Evolutionary conservation across 2,888 invertebrate genomes (phyloP), one percentile per base, ranked within the genome.

Genomic region (Sericinus montela): DNA sequence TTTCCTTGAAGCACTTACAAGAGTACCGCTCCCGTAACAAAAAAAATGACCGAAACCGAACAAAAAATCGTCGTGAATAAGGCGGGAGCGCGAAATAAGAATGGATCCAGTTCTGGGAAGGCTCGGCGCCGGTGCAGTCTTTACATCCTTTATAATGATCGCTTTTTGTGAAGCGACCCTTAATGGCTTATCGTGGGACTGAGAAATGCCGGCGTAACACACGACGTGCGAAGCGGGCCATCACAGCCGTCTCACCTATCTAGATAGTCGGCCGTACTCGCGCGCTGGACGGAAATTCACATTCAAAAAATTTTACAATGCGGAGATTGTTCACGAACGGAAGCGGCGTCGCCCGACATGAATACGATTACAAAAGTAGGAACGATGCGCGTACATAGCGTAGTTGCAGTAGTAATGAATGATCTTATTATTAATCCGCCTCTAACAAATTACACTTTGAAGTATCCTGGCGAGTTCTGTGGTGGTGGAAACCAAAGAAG

Each of bases 41-140:
- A 67, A 86, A 81, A 82, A 84, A 78, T 68, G 58, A 79, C 76
- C 71, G 75, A 81, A 80, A 70, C 68, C 63, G 59, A 65, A 75
- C 74, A 80, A 84, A 86, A 86, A 64, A 56, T 71, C 64, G 59
- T 69, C 63, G 70, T 83, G 82, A 87, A 87, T 84, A 87, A 80
- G 79, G 82, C 83, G 79, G 82, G 84, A 82, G 81, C 83, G 82
- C 86, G 75, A 86, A 86, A 86, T 84, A 84, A 87, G 86, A 88
- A 87, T 87, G 82, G 85, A 64, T 71, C 65, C 76, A 74, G 69
- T 87, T 87, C 87, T 83, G 80, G 75, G 87, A 88, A 87, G 86
- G 82, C 68, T 71, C 84, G 82, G 79, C 82, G 84, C 84, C 83
- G 84, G 75, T 75, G 80, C 75, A 79, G 79, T 79, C 84, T 83